phyloP scores from a whole-genome alignment of 1,140 invertebrate genomes.

The Brachionus paranguensis region DNA sequence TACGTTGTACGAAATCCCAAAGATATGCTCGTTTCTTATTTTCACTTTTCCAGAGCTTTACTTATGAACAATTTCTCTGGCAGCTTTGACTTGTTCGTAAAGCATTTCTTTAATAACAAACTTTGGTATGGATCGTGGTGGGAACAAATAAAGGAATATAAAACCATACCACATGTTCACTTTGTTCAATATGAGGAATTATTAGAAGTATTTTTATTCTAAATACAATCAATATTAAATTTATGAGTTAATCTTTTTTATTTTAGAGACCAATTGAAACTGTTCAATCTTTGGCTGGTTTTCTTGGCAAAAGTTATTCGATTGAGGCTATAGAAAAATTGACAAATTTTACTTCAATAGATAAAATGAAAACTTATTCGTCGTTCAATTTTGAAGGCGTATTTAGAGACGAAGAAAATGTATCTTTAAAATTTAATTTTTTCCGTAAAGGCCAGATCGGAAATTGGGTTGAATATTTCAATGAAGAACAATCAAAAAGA shows the following conservation, averaged over 20 bases:
- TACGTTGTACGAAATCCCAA: neutral
- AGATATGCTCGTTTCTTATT: neutral
- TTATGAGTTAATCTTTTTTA: neutral
- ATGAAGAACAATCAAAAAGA: neutral
- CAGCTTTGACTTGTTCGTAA: neutral
- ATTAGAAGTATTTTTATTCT: neutral
- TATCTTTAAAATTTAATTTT: neutral
- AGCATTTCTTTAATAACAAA: neutral
- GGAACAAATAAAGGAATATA: neutral
- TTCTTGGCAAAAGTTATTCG: neutral
- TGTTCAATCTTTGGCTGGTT: neutral
- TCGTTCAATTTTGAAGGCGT: neutral
- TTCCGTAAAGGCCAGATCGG: slow-evolving; percentile 24
- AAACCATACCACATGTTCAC: neutral
- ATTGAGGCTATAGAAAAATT: neutral
- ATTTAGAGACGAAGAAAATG: neutral
- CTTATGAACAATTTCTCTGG: neutral
- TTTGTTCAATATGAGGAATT: slow-evolving; percentile 14
- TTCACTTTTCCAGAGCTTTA: neutral
- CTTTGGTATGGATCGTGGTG: slow-evolving; percentile 17
- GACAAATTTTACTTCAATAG: neutral
- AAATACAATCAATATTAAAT: neutral
- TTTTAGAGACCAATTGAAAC: neutral
- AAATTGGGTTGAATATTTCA: slow-evolving; percentile 12
- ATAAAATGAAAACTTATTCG: neutral